Percentiles rank a stretch among this genome's conserved stretches.
phyloP scores from a whole-genome alignment of 1,140 invertebrate genomes.

The Tetramorium alpestre region DNA sequence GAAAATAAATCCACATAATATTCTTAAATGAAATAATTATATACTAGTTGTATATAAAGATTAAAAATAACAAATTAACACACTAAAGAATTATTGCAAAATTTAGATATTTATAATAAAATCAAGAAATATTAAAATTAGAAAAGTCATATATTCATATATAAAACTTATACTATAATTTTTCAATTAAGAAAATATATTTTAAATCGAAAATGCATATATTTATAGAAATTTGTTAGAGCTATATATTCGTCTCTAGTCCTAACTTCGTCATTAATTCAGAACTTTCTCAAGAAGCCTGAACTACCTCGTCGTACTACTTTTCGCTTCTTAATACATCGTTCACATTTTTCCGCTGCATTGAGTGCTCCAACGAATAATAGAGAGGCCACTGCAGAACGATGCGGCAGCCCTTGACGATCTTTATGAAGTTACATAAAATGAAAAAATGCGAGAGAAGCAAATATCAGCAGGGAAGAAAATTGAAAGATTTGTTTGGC shows the following conservation, averaged over 20 bases:
- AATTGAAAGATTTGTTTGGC: background rate
- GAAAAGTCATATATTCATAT: background rate
- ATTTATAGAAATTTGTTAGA: background rate
- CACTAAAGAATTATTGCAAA: background rate
- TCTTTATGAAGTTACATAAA: conserved; percentile 46
- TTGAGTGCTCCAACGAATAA: conserved; percentile 56
- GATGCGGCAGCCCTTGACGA: conserved; percentile 14
- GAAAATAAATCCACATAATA: background rate
- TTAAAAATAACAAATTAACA: background rate
- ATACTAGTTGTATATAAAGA: background rate
- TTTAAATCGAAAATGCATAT: background rate
- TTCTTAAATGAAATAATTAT: background rate
- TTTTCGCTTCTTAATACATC: conserved; percentile 52
- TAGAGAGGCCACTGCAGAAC: conserved; percentile 34
- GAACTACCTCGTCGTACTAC: conserved; percentile 58
- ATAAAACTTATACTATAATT: background rate
- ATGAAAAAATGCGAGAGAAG: conserved; percentile 24
- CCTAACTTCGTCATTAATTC: conserved; percentile 81
- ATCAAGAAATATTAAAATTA: background rate
- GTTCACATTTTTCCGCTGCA: conserved; percentile 41
- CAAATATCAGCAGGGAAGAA: background rate
- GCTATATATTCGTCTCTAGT: background rate
- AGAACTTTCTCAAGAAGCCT: conserved; percentile 78
- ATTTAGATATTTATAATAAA: background rate
- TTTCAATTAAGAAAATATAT: background rate